Percentiles rank a stretch among this genome's conserved stretches.
Evolutionary conservation across 2,113 vertebrate species (phyloP).

Genomic region (Pangasianodon gigas): DNA sequence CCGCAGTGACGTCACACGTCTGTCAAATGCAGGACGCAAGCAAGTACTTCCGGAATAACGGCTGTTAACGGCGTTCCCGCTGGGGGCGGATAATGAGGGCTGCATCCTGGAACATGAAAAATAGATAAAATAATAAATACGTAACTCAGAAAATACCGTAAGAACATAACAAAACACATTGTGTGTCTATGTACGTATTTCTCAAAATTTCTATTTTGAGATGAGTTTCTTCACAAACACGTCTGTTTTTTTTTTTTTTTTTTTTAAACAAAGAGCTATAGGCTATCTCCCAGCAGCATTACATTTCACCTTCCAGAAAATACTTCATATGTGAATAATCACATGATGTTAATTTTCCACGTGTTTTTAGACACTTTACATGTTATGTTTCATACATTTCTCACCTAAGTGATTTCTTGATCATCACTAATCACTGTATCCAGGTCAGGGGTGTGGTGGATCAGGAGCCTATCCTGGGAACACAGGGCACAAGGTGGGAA

Average conservation of each 20-base stretch:
- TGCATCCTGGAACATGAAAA: not conserved
- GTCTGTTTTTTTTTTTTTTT: not conserved
- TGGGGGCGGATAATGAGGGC: not conserved
- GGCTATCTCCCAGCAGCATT: not conserved
- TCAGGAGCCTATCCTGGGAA: too few relatives aligned
- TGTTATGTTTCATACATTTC: not conserved
- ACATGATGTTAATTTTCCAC: not conserved
- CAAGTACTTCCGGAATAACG: slow-evolving; percentile 16
- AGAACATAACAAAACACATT: not conserved
- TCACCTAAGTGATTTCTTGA: not conserved
- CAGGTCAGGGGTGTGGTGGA: too few relatives aligned
- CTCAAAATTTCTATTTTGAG: not conserved
- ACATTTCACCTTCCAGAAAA: not conserved
- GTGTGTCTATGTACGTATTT: not conserved
- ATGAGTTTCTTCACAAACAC: not conserved
- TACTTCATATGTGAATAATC: not conserved
- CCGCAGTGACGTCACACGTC: slow-evolving; percentile 65
- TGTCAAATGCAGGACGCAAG: slow-evolving; percentile 62
- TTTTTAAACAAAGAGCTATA: not conserved
- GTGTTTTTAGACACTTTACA: not conserved
- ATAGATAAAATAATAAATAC: not conserved
- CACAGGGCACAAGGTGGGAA: too few relatives aligned
- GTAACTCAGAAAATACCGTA: not conserved
- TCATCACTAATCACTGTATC: not conserved
- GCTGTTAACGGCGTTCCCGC: not conserved